phyloP scores from a whole-genome alignment of 2,888 invertebrate genomes.

The Adelognathus sp. region DNA sequence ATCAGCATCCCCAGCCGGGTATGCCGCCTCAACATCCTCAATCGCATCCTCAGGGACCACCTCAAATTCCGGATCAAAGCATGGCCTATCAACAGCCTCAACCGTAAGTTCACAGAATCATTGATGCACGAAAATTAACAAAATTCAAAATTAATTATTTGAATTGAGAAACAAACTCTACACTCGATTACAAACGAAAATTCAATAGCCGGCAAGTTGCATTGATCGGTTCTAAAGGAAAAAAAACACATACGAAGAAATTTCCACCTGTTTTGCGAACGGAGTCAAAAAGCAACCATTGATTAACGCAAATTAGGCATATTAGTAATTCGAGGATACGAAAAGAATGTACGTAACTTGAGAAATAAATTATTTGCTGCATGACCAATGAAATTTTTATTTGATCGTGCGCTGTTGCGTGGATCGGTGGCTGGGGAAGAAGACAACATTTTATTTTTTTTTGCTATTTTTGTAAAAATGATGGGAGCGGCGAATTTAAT shows the following conservation, averaged over 20 bases:
- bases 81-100: slow-evolving; percentile 67
- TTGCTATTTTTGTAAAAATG: neutral
- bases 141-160: no score
- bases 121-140: neutral
- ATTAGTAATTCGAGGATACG: no score
- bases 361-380: neutral
- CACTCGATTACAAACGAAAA: no score
- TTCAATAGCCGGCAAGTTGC: no score
- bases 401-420: neutral
- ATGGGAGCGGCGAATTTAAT: neutral
- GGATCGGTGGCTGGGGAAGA: neutral
- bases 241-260: no score
- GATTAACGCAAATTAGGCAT: no score
- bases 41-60: slow-evolving; percentile 24
- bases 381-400: neutral
- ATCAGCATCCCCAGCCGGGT: slow-evolving; percentile 66
- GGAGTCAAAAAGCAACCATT: no score
- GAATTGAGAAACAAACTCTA: no score
- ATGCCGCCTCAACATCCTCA: slow-evolving; percentile 58
- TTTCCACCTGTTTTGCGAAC: no score
- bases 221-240: no score
- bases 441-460: neutral
- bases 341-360: neutral
- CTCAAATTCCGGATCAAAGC: slow-evolving; percentile 6
- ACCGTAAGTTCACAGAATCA: slow-evolving; percentile 55